phyloP scores from a whole-genome alignment of 2,797 vertebrate species.

The Aselliscus stoliczkanus region DNA sequence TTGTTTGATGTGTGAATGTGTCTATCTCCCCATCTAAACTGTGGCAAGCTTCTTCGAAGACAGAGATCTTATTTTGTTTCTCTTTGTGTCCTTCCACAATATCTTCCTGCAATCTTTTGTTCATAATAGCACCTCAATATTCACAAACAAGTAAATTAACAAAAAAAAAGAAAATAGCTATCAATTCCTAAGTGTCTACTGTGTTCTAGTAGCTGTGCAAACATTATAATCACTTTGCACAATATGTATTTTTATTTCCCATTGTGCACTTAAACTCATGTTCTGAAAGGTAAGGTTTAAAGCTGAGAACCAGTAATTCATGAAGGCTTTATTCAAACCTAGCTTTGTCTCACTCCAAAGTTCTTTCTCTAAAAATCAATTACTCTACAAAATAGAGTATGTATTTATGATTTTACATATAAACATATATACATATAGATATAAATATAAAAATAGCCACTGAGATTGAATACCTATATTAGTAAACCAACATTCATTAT shows the following conservation, averaged over 20 bases:
- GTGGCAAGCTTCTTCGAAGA: neutral
- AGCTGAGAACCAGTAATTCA: neutral
- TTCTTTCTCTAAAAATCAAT: constrained; percentile 2
- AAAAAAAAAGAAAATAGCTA: constrained; percentile 25
- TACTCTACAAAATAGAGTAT: neutral
- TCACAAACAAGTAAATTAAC: constrained; percentile 34
- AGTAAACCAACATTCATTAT: neutral
- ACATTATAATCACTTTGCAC: neutral
- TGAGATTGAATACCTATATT: neutral
- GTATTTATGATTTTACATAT: neutral
- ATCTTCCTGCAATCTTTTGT: neutral
- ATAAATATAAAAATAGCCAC: neutral
- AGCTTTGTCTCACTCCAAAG: neutral
- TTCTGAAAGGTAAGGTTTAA: neutral
- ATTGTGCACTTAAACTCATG: neutral
- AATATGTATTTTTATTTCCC: neutral
- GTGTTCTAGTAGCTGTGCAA: constrained; percentile 18
- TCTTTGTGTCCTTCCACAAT: neutral
- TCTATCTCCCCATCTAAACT: neutral
- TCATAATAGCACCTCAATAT: constrained; percentile 16
- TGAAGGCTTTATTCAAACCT: neutral
- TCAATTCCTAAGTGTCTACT: constrained; percentile 6
- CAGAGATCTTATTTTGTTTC: neutral
- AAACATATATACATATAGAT: neutral
- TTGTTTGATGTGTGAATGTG: neutral